phyloP scores from a whole-genome alignment of 1,140 invertebrate species.

The Rhynchophorus ferrugineus region DNA sequence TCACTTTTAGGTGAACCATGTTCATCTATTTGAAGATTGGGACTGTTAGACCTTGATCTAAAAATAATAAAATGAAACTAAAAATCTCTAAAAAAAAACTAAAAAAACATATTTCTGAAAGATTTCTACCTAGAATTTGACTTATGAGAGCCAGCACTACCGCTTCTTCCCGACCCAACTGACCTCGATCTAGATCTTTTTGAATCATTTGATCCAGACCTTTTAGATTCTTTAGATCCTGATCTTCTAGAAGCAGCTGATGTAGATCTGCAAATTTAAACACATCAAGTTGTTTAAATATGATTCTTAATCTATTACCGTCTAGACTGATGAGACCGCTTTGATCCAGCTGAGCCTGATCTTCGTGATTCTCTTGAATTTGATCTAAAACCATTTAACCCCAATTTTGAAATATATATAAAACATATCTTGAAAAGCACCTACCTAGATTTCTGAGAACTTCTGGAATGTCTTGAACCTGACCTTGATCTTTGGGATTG shows the following conservation, averaged over 20 bases:
- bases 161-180: constrained; percentile 14
- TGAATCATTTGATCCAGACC: constrained; percentile 18
- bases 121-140: constrained; percentile 30
- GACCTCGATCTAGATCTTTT: constrained; percentile 21
- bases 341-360: too few species aligned
- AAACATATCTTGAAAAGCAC: too few species aligned
- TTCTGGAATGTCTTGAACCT: too few species aligned
- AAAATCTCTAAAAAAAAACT: constrained; percentile 8
- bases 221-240: constrained; percentile 18
- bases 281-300: background rate
- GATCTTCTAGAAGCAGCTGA: constrained; percentile 6
- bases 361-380: too few species aligned
- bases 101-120: constrained; percentile 19
- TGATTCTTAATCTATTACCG: too few species aligned
- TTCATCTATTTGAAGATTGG: constrained; percentile 50
- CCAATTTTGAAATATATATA: too few species aligned
- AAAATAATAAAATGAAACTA: constrained; percentile 10
- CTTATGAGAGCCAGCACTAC: constrained; percentile 30
- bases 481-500: too few species aligned
- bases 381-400: too few species aligned
- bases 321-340: too few species aligned
- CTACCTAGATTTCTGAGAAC: too few species aligned
- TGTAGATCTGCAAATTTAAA: background rate
- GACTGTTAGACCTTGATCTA: constrained; percentile 41
- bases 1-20: constrained; percentile 25